Evolutionary conservation across 1,140 invertebrate genomes (phyloP).

Genomic region (Drosophila mayri): DNA sequence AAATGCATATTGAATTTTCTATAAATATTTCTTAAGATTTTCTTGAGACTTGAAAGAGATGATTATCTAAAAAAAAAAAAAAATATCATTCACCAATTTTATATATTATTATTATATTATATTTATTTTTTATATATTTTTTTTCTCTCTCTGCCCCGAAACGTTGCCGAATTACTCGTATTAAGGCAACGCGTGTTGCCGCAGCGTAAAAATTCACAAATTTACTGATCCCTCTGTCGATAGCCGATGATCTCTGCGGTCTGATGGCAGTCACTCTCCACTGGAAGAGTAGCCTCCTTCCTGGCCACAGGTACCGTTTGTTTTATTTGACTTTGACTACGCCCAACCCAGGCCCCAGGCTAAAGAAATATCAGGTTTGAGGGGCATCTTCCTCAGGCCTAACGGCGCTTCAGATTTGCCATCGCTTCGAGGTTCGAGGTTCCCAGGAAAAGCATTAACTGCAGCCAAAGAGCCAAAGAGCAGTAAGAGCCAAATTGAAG

Average conservation of each 20-base stretch:
- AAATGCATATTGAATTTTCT: neutral
- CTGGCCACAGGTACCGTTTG: constrained; percentile 68
- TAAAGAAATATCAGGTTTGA: neutral
- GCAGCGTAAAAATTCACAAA: constrained; percentile 78
- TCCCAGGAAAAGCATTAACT: constrained; percentile 50
- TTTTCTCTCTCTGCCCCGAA: constrained; percentile 13
- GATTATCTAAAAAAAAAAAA: no score
- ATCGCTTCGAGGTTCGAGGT: constrained; percentile 32
- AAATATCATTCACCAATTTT: neutral
- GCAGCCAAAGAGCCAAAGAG: neutral
- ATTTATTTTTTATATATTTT: neutral
- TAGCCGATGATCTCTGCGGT: constrained; percentile 36
- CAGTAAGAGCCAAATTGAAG: constrained; percentile 12
- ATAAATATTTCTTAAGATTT: neutral
- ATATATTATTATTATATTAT: neutral
- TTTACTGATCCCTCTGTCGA: constrained; percentile 68
- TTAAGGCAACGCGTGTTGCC: constrained; percentile 69
- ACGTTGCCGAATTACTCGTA: constrained; percentile 66
- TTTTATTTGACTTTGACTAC: constrained; percentile 70
- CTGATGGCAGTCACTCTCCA: constrained; percentile 35
- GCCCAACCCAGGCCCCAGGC: constrained; percentile 30
- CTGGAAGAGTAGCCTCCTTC: neutral
- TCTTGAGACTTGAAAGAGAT: neutral
- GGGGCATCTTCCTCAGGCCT: constrained; percentile 25
- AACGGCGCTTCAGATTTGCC: constrained; percentile 72